Conservation (phyloP, 1,140 invertebrate genomes). For the Chironomus striatipennis region DNA sequence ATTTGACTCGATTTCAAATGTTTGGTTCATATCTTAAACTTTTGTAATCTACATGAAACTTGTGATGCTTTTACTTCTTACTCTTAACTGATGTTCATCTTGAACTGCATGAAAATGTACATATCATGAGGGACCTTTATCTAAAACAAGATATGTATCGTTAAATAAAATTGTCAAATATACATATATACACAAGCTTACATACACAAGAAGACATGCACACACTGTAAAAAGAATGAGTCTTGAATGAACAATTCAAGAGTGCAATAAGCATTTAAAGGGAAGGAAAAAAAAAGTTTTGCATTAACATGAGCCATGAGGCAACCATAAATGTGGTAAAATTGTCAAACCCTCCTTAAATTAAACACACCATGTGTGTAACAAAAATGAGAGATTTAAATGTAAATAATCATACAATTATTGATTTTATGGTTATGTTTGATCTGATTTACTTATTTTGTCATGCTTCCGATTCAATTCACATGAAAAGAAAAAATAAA, state of each 20-base stretch:
- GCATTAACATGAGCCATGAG: not conserved
- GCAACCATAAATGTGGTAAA: not conserved
- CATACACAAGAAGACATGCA: not conserved
- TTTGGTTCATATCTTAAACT: too few relatives aligned
- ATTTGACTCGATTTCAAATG: too few relatives aligned
- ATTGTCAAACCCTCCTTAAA: not conserved
- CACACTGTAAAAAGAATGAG: not conserved
- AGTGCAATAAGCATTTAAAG: not conserved
- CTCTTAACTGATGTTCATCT: not conserved
- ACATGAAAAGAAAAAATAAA: too few relatives aligned
- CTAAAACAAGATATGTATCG: not conserved
- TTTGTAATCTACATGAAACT: too few relatives aligned
- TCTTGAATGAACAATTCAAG: not conserved
- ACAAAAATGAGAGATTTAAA: not conserved
- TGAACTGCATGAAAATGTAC: not conserved
- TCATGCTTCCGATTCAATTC: too few relatives aligned
- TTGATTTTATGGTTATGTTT: conserved; percentile 2
- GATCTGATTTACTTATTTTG: not conserved
- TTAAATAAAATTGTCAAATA: conserved; percentile 15
- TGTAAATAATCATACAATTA: conserved; percentile 13
- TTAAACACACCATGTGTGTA: not conserved
- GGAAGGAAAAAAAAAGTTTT: not conserved
- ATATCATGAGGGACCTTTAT: conserved; percentile 7
- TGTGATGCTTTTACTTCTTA: not conserved
- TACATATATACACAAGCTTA: not conserved